Conservation (phyloP, 2,797 vertebrate species). For the Neosilurus mollespiculum region DNA sequence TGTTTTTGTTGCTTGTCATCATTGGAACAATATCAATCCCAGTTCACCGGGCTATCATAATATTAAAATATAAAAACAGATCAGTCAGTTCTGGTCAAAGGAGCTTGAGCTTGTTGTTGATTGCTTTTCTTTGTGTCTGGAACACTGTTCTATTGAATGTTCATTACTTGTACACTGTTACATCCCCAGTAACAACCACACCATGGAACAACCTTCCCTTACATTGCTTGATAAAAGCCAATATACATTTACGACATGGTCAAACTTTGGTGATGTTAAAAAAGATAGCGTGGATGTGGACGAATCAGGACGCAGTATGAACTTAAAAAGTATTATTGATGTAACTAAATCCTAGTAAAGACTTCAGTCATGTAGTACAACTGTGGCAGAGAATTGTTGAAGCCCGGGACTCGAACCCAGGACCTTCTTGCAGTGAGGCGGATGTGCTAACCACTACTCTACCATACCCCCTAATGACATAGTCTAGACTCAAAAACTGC, state of each 20-base stretch:
- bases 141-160: not conserved
- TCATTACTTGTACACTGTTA: constrained; percentile 8
- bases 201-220: constrained; percentile 20
- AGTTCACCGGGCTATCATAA: not conserved
- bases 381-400: too few relatives aligned
- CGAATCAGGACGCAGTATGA: too few relatives aligned
- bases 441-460: too few relatives aligned
- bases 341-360: too few relatives aligned
- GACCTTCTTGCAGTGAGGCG: too few relatives aligned
- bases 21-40: not conserved
- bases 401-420: too few relatives aligned
- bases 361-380: too few relatives aligned
- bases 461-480: too few relatives aligned
- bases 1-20: not conserved
- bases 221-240: not conserved
- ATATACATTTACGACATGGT: not conserved
- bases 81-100: not conserved
- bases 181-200: constrained; percentile 19
- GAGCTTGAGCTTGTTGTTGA: not conserved
- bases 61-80: constrained; percentile 9
- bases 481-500: too few relatives aligned
- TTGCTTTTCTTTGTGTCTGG: not conserved
- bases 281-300: too few relatives aligned
- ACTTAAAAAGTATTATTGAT: too few relatives aligned
- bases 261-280: too few relatives aligned